Conservation (phyloP, 2,113 vertebrate species). For the Microcebus jonahi region DNA sequence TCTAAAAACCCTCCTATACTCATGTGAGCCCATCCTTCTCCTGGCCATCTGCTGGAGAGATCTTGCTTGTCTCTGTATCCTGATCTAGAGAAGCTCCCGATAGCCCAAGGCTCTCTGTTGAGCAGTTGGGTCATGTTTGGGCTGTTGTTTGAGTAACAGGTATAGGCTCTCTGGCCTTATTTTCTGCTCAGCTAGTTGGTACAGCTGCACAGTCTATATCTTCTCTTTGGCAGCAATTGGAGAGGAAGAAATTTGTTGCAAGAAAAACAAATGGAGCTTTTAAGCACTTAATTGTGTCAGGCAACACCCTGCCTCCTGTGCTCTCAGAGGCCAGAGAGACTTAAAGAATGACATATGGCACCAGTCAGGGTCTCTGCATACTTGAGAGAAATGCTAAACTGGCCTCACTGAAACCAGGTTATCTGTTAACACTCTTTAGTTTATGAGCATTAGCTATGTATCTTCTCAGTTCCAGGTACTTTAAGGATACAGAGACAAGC, state of each 20-base stretch:
- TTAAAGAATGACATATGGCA: slow-evolving; percentile 40
- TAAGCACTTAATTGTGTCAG: slow-evolving; percentile 63
- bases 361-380: not conserved
- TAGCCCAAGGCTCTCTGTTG: slow-evolving; percentile 31
- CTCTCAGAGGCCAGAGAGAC: slow-evolving; percentile 26
- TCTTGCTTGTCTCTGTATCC: no score
- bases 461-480: slow-evolving; percentile 36
- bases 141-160: slow-evolving; percentile 16
- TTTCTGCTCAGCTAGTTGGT: slow-evolving; percentile 24
- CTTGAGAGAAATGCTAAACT: slow-evolving; percentile 47
- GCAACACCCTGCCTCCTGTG: slow-evolving; percentile 25
- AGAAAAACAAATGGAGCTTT: slow-evolving; percentile 58
- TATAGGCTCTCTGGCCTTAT: slow-evolving; percentile 16
- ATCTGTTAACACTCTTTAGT: slow-evolving; percentile 45
- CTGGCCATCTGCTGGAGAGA: no score
- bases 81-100: not conserved
- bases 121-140: slow-evolving; percentile 17
- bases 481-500: slow-evolving; percentile 46
- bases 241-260: slow-evolving; percentile 64
- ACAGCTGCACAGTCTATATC: not conserved
- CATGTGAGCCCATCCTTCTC: no score
- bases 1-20: no score
- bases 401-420: slow-evolving; percentile 45
- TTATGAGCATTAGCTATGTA: not conserved
- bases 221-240: slow-evolving; percentile 38